These are phyloP conservation scores for Parelbella ahira DNA, from an alignment of 2,888 invertebrate genomes.

Conservation along the genomic window DNA sequence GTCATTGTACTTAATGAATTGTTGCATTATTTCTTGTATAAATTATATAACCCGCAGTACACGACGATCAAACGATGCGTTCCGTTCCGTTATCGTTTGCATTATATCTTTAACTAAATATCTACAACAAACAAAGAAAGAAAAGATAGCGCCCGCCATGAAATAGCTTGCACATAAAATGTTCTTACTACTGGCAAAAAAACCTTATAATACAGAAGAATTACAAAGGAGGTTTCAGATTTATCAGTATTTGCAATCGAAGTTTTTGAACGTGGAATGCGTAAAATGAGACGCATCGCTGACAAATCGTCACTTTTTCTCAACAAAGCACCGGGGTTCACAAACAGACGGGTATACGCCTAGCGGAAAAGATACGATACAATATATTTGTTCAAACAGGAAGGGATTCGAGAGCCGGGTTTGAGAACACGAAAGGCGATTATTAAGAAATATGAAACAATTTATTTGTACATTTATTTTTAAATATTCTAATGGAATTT, in stretches of 20 bases:
- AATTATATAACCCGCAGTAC: no score
- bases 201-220: conserved; percentile 2
- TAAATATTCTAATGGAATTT: no score
- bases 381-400: conserved; percentile 58
- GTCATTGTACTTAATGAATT: no score
- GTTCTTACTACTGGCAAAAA: conserved; percentile 2
- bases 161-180: conserved; percentile 6
- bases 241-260: conserved; percentile 25
- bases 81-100: no score
- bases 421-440: conserved; percentile 39
- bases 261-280: conserved; percentile 17
- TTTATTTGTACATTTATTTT: conserved; percentile 39
- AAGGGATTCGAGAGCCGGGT: conserved; percentile 38
- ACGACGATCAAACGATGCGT: no score
- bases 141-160: neutral
- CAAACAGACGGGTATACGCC: conserved; percentile 9
- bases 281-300: conserved; percentile 24
- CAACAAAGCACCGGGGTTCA: conserved; percentile 18
- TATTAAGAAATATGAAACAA: conserved; percentile 52
- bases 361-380: conserved; percentile 32
- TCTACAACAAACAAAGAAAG: neutral
- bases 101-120: conserved; percentile 4
- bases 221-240: conserved; percentile 13
- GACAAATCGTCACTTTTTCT: conserved; percentile 20
- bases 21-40: no score